These are phyloP conservation scores for Rhopilema esculentum DNA, from an alignment of 30 jellyfish, hydroid and myxozoan species.

Conservation along the genomic window DNA sequence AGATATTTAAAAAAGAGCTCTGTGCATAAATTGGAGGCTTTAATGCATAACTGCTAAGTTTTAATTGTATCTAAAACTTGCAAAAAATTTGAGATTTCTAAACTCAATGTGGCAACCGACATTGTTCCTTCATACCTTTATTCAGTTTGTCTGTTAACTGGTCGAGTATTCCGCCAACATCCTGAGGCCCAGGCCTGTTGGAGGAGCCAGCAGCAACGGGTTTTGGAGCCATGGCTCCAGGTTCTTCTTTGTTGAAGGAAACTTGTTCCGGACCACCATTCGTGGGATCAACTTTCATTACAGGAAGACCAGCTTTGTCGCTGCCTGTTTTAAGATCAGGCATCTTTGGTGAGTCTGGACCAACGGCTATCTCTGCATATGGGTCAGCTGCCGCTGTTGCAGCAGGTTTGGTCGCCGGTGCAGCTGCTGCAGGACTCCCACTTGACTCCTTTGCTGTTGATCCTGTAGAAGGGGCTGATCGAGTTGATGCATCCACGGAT, in stretches of 20 bases:
- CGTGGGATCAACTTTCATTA: constrained; percentile 71
- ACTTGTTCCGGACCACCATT: constrained; percentile 58
- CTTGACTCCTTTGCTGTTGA: constrained; percentile 40
- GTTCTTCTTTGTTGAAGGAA: constrained; percentile 37
- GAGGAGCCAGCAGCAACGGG: constrained; percentile 23
- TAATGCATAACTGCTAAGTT: too few relatives aligned
- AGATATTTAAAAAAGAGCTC: too few relatives aligned
- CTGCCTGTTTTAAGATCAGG: constrained; percentile 93
- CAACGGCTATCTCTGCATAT: constrained; percentile 97
- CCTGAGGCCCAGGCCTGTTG: constrained; percentile 84
- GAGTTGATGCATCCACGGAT: constrained; percentile 28
- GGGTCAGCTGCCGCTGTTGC: constrained; percentile 74
- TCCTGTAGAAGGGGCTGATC: constrained; percentile 42
- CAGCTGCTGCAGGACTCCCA: constrained; percentile 17
- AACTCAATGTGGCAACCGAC: not conserved
- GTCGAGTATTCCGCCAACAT: constrained; percentile 98
- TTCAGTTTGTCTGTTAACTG: constrained; percentile 90
- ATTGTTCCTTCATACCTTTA: constrained; percentile 70
- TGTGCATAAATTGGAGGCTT: too few relatives aligned
- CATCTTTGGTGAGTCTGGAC: constrained; percentile 97
- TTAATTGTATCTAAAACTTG: too few relatives aligned
- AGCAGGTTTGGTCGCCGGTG: constrained; percentile 52
- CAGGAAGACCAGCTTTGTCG: constrained; percentile 73
- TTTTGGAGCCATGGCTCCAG: constrained; percentile 13
- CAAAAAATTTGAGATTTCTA: not conserved